Conservation (phyloP, 2,797 vertebrate species). For the Onychomys torridus region DNA sequence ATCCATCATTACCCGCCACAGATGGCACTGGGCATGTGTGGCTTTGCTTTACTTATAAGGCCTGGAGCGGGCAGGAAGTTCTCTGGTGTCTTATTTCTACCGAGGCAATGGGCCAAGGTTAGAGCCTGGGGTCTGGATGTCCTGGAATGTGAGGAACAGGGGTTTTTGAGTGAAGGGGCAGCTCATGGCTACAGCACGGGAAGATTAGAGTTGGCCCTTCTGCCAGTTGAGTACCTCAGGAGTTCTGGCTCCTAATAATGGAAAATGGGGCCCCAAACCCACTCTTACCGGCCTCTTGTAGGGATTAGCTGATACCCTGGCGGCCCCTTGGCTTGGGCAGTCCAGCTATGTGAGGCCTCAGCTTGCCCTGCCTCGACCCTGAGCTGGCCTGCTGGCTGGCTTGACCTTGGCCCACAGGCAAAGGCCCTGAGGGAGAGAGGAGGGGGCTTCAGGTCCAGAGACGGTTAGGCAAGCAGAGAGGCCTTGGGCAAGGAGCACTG, state of each 20-base stretch:
- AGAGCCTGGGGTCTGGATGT: not conserved
- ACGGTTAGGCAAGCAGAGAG: not conserved
- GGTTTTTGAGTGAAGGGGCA: not conserved
- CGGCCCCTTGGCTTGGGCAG: not conserved
- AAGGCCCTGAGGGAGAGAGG: accelerated
- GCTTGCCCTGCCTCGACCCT: not conserved
- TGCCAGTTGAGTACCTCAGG: not conserved
- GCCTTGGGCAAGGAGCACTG: accelerated
- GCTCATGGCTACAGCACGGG: accelerated
- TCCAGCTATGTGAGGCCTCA: not conserved
- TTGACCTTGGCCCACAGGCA: not conserved
- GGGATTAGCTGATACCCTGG: constrained; percentile 67
- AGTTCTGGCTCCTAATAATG: constrained; percentile 37
- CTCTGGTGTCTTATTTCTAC: accelerated
- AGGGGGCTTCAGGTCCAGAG: not conserved
- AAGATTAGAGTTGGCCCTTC: accelerated
- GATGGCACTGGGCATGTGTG: accelerated
- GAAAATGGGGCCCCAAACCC: constrained; percentile 68
- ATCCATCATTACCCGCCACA: constrained; percentile 19
- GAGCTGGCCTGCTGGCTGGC: not conserved
- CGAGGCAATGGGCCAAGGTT: not conserved
- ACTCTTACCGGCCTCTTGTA: constrained; percentile 44
- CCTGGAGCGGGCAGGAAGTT: not conserved
- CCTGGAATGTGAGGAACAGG: not conserved
- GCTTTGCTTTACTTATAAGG: constrained; percentile 17